phyloP scores from a whole-genome alignment of 2,797 vertebrate genomes.

The Eremophila alpestris region DNA sequence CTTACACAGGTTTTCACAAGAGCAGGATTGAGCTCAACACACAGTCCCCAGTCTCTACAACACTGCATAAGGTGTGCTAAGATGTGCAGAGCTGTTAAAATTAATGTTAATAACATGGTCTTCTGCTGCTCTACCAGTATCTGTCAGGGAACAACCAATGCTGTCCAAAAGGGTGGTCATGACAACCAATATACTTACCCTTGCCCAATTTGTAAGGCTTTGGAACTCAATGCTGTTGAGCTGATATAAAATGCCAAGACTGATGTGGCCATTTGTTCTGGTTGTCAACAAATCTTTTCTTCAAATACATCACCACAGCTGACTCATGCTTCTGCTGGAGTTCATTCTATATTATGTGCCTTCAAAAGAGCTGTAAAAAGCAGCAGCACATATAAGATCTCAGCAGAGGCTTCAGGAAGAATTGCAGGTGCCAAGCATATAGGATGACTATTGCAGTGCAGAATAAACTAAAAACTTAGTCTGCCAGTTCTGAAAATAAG shows the following conservation, averaged over 20 bases:
- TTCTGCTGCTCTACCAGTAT: not conserved
- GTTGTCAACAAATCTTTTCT: constrained; percentile 45
- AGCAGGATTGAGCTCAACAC: not conserved
- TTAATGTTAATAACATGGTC: not conserved
- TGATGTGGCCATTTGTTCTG: constrained; percentile 45
- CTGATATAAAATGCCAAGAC: constrained; percentile 42
- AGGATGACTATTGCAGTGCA: not conserved
- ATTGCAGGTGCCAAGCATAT: not conserved
- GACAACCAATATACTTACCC: constrained; percentile 26
- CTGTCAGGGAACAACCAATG: not conserved
- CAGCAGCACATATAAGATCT: not conserved
- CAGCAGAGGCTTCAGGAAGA: not conserved
- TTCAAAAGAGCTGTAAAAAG: not conserved
- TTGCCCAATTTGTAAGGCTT: constrained; percentile 21
- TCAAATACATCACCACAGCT: constrained; percentile 36
- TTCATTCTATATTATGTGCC: not conserved
- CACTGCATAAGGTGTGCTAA: not conserved
- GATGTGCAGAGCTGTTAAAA: constrained; percentile 33
- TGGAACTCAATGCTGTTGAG: constrained; percentile 10
- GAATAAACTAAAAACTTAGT: not conserved
- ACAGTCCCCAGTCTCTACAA: not conserved
- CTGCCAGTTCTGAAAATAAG: not conserved
- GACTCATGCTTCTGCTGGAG: constrained; percentile 2
- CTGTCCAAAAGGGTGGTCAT: not conserved
- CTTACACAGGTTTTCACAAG: not conserved